Base-by-base conservation (phyloP, 2,888 invertebrate genomes). In the Papilio elwesi region DNA sequence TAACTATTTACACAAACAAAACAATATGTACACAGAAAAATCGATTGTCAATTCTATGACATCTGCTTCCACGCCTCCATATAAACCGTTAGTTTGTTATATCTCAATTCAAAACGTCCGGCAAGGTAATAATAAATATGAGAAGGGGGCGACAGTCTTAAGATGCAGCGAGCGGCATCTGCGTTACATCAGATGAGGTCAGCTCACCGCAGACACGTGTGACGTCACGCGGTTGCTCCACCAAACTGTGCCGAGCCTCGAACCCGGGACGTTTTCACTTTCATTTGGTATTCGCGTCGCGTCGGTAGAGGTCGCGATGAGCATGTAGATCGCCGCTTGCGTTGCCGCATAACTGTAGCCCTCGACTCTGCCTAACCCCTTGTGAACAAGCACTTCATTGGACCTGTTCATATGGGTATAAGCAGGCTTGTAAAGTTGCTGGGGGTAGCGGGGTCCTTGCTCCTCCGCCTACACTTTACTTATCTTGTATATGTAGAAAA, bases 231-330 rank as follows among this genome's bases (percentile, higher is more conserved):
- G 9, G 59, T n/a, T 59, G 38, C 59, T 59, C 38, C 15, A 43
- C 38, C 15, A 38, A 57, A 38, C n/a, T 43, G 59, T 43, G 8
- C 38, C 59, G n/a, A 43, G 59, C 59, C 63, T 63, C 48, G 64
- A 64, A 64, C 63, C 48, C 64, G 26, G 64, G 26, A 49, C 49
- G 64, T 64, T 64, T 64, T 64, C 64, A 64, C 64, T 64, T 64
- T 26, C 64, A 64, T 64, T 49, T 47, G 15, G 49, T 16, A 64
- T 64, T 64, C 64, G 64, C 13, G 43, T 48, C 15, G 16, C 63
- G 15, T 12, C 43, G 16, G 26, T 4, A 26, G 26, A 26, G 26
- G 26, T 26, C 26, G 10, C 55, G 12, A 12, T n/a, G 59, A 7
- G 59, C 12, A n/a, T 8, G 16, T 15, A 52, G n/a, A 8, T 76